These are phyloP conservation scores for Cirrhinus mrigala DNA, from an alignment of 2,797 vertebrate genomes.

Conservation along the genomic window DNA sequence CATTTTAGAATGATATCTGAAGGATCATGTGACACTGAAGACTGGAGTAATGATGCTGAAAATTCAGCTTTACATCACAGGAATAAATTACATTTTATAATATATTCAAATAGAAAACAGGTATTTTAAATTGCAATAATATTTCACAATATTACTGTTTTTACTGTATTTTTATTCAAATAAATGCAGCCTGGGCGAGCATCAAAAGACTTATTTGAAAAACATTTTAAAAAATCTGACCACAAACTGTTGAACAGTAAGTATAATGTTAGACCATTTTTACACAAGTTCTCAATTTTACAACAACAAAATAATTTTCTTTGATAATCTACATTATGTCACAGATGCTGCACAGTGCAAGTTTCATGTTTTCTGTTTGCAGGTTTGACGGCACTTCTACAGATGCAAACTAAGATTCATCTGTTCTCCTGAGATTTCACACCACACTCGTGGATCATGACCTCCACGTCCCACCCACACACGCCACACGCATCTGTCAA, in stretches of 20 bases:
- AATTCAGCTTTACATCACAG: background rate
- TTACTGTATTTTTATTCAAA: background rate
- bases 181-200: background rate
- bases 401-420: background rate
- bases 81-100: too few relatives aligned
- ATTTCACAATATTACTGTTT: background rate
- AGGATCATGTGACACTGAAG: background rate
- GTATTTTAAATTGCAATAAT: too few relatives aligned
- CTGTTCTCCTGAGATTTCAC: conserved; percentile 5
- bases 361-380: background rate
- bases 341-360: background rate
- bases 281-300: too few relatives aligned
- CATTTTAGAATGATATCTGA: background rate
- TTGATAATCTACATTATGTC: background rate
- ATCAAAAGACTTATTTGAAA: background rate
- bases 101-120: too few relatives aligned
- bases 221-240: too few relatives aligned
- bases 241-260: too few relatives aligned
- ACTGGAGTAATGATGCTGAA: background rate
- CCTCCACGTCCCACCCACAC: background rate
- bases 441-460: conserved; percentile 10
- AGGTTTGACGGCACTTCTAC: background rate
- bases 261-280: too few relatives aligned
- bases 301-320: background rate
- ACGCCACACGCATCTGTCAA: background rate